Percentiles rank a stretch among this genome's conserved stretches.
These are phyloP conservation scores for Hippocampus mohnikei DNA, from an alignment of 2,113 vertebrate species.

Conservation along the genomic window DNA sequence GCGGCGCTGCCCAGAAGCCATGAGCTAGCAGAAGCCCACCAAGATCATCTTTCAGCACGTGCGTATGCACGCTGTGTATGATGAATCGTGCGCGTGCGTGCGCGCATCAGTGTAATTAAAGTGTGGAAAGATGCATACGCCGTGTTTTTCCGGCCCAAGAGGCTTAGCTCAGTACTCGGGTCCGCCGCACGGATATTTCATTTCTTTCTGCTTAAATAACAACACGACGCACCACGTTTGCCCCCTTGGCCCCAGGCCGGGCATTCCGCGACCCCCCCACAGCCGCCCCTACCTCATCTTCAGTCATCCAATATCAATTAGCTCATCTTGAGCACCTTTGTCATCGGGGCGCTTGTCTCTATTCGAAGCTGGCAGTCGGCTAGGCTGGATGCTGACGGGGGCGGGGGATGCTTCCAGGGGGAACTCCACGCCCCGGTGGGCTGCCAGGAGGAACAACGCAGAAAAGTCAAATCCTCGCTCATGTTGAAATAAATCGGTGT, in stretches of 20 bases:
- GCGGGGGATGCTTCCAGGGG: conserved; percentile 2
- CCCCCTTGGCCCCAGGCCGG: conserved; percentile 2
- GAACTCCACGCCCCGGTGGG: not conserved
- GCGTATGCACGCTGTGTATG: not conserved
- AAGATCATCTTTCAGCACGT: not conserved
- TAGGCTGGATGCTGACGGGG: not conserved
- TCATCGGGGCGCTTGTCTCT: conserved; percentile 49
- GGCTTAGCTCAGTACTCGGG: conserved; percentile 46
- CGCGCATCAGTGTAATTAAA: conserved; percentile 43
- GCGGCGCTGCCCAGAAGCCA: not conserved
- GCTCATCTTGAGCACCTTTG: conserved; percentile 41
- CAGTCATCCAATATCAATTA: conserved; percentile 61
- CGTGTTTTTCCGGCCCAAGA: conserved; percentile 55
- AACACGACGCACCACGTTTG: conserved; percentile 44
- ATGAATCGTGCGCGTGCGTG: not conserved
- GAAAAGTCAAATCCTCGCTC: no score
- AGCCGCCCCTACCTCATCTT: not conserved
- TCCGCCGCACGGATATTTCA: conserved; percentile 39
- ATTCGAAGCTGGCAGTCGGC: conserved; percentile 43
- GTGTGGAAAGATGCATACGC: conserved; percentile 35
- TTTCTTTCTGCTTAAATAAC: conserved; percentile 52
- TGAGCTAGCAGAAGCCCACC: not conserved
- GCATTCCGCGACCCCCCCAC: not conserved
- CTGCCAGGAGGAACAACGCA: not conserved
- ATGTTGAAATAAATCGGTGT: not conserved